Percentiles rank a stretch among this genome's conserved stretches.
Evolutionary conservation across 2,113 vertebrate genomes (phyloP).

Genomic region (Perca flavescens): DNA sequence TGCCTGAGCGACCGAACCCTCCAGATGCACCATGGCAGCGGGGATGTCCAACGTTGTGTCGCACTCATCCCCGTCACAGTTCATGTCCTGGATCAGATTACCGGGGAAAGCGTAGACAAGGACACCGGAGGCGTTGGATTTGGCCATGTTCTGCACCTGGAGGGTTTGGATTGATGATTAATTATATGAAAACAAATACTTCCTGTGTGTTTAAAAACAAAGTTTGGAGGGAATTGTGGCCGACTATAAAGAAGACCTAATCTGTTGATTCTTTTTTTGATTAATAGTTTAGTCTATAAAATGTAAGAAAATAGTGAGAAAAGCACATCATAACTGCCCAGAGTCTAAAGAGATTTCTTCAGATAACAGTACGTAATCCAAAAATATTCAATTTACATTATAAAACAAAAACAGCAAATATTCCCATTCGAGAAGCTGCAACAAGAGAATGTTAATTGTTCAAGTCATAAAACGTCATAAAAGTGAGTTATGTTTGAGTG

Average conservation of each 20-base stretch:
- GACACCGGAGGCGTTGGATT: slow-evolving; percentile 81
- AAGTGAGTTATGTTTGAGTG: no score
- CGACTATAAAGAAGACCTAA: neutral
- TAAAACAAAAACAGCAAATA: no score
- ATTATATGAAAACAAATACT: neutral
- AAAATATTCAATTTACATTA: no score
- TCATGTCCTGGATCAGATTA: slow-evolving; percentile 84
- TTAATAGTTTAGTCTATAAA: neutral
- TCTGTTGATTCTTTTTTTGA: neutral
- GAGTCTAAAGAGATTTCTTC: neutral
- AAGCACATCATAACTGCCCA: neutral
- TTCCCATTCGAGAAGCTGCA: no score
- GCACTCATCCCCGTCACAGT: slow-evolving; percentile 81
- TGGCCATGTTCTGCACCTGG: slow-evolving; percentile 83
- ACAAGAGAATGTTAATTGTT: no score
- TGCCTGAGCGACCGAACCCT: slow-evolving; percentile 68
- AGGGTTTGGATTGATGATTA: neutral
- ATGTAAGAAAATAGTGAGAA: neutral
- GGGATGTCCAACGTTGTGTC: slow-evolving; percentile 70
- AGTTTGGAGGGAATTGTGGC: neutral
- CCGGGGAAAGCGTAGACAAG: slow-evolving; percentile 80
- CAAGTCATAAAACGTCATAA: no score
- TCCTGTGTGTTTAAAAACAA: neutral
- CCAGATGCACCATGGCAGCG: slow-evolving; percentile 84
- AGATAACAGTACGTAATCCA: neutral